phyloP scores from a whole-genome alignment of 2,888 invertebrate species.

The Chirona hameri region DNA sequence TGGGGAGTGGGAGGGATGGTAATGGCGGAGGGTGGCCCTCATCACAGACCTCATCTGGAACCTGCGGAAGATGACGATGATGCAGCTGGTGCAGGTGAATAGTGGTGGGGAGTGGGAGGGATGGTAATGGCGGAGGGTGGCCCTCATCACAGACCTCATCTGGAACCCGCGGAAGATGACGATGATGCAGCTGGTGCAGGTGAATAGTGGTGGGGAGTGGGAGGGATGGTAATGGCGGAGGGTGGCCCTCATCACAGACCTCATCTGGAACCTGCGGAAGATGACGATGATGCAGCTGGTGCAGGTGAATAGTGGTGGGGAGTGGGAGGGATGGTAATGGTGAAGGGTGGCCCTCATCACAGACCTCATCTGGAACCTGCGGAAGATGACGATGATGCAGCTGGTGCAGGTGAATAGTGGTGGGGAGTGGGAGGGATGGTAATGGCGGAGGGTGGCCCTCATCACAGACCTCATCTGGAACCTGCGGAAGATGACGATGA shows the following conservation, averaged over 20 bases:
- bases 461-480: constrained; percentile 44
- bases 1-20: too few species aligned
- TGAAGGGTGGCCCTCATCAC: constrained; percentile 42
- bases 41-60: constrained; percentile 44
- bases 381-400: constrained; percentile 42
- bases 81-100: constrained; percentile 40
- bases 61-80: constrained; percentile 42
- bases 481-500: constrained; percentile 42
- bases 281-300: constrained; percentile 42
- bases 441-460: too few species aligned
- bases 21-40: too few species aligned
- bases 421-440: too few species aligned
- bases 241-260: constrained; percentile 42
- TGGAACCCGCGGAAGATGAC: constrained; percentile 44
- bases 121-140: too few species aligned
- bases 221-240: too few species aligned
- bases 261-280: constrained; percentile 43
- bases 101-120: too few species aligned
- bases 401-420: constrained; percentile 38
- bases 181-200: constrained; percentile 41
- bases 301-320: constrained; percentile 31
- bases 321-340: too few species aligned
- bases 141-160: constrained; percentile 42
- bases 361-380: constrained; percentile 43
- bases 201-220: neutral